These are phyloP conservation scores for Apus apus DNA, from an alignment of 2,113 vertebrate species.

Conservation along the genomic window DNA sequence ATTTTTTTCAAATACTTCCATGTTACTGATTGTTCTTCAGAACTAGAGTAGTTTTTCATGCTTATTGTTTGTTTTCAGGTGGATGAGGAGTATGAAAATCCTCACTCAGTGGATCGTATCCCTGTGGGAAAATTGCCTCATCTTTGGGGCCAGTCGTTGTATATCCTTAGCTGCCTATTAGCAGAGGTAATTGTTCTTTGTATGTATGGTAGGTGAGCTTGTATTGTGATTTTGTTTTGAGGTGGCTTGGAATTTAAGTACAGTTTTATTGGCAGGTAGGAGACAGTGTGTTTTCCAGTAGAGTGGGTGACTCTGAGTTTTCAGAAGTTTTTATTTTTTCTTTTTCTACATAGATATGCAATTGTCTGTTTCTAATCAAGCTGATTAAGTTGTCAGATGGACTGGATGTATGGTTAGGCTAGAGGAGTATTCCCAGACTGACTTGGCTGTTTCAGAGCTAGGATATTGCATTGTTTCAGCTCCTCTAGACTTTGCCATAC, in stretches of 20 bases:
- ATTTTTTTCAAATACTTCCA: neutral
- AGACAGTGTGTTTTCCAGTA: neutral
- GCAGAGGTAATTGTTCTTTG: constrained; percentile 83
- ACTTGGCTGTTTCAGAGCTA: neutral
- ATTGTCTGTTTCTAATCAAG: neutral
- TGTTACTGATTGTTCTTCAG: neutral
- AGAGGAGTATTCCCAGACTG: neutral
- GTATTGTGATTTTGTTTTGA: neutral
- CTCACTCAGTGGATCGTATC: constrained; percentile 91
- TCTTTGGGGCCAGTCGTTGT: constrained; percentile 98
- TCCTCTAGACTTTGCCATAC: neutral
- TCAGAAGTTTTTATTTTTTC: neutral
- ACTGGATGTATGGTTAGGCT: neutral
- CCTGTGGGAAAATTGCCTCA: constrained; percentile 91
- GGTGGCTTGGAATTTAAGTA: neutral
- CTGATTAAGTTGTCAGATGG: neutral
- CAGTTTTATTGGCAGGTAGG: neutral
- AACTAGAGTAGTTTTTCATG: neutral
- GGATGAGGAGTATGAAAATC: constrained; percentile 91
- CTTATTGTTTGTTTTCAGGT: constrained; percentile 77
- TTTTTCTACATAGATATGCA: neutral
- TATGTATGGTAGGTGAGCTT: neutral
- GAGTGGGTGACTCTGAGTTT: neutral
- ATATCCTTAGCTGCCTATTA: constrained; percentile 89
- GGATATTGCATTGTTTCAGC: neutral